phyloP scores from a whole-genome alignment of 1,140 invertebrate species.

The Antheraea pernyi region DNA sequence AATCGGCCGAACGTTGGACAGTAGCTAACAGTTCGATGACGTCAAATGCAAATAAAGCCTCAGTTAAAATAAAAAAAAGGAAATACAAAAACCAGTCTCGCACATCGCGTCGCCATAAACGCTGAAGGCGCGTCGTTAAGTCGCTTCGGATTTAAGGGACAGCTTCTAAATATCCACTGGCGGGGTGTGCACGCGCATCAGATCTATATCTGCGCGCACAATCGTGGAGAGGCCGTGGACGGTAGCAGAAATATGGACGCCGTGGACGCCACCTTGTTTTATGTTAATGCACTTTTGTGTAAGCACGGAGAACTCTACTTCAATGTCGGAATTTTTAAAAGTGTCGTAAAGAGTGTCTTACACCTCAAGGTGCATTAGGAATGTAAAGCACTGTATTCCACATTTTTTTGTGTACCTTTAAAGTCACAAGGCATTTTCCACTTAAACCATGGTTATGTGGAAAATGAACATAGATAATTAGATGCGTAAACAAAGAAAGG shows the following conservation, averaged over 20 bases:
- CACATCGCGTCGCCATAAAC: slow-evolving; percentile 34
- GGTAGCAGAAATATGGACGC: slow-evolving; percentile 72
- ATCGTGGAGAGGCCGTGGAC: slow-evolving; percentile 63
- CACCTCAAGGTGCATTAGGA: too few relatives aligned
- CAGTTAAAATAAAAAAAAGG: neutral
- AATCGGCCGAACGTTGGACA: neutral
- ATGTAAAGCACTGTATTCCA: too few relatives aligned
- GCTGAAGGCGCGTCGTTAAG: slow-evolving; percentile 73
- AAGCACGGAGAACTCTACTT: neutral
- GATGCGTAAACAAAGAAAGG: too few relatives aligned
- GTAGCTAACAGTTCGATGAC: neutral
- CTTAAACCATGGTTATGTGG: too few relatives aligned
- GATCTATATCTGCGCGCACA: slow-evolving; percentile 65
- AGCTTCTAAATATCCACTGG: slow-evolving; percentile 75
- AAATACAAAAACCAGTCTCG: neutral
- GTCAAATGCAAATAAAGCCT: neutral
- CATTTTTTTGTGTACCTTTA: too few relatives aligned
- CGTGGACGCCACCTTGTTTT: slow-evolving; percentile 62
- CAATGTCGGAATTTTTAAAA: neutral
- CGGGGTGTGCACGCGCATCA: slow-evolving; percentile 62
- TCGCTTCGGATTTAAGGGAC: slow-evolving; percentile 73
- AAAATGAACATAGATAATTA: too few relatives aligned
- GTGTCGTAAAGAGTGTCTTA: too few relatives aligned
- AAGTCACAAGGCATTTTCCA: too few relatives aligned
- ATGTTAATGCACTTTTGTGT: slow-evolving; percentile 62